These are phyloP conservation scores for Saxidomus purpurata DNA, from an alignment of 1,140 invertebrate genomes.

Conservation along the genomic window DNA sequence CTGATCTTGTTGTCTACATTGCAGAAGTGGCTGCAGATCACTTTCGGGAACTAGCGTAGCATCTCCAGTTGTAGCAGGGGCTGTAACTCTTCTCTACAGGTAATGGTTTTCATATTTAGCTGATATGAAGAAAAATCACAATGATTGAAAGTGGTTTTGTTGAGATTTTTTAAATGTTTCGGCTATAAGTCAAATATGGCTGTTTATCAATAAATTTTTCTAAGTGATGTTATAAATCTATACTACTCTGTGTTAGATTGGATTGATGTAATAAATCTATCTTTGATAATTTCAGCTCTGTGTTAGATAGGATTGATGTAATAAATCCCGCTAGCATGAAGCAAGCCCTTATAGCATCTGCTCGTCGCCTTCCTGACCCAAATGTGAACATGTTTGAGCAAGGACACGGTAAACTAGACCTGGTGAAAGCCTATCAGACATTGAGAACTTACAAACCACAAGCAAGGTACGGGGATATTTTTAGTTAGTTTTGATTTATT, in stretches of 20 bases:
- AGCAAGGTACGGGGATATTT: conserved; percentile 88
- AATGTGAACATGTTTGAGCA: conserved; percentile 98
- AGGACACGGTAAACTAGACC: conserved; percentile 95
- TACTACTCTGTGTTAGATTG: too few relatives aligned
- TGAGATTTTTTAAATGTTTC: too few relatives aligned
- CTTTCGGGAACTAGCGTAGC: conserved; percentile 97
- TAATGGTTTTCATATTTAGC: too few relatives aligned
- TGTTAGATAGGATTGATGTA: conserved; percentile 88
- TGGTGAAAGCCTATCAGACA: conserved; percentile 94
- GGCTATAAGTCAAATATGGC: too few relatives aligned
- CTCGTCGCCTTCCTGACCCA: conserved; percentile 91
- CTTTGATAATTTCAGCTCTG: conserved; percentile 85
- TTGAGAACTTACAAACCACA: conserved; percentile 94
- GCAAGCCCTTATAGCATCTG: conserved; percentile 96
- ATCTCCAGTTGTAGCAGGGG: conserved; percentile 97
- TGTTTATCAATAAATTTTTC: too few relatives aligned
- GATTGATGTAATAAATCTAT: too few relatives aligned
- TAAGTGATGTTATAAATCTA: too few relatives aligned
- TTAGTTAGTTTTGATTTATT: too few relatives aligned
- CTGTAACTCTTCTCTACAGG: conserved; percentile 94
- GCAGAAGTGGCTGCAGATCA: conserved; percentile 93
- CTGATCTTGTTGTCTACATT: too few relatives aligned
- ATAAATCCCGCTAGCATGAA: conserved; percentile 98
- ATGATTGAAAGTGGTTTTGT: too few relatives aligned
- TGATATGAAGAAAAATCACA: too few relatives aligned